Evolutionary conservation across 23 tunicate species (phyloP).

Genomic region (Oikopleura albicans): DNA sequence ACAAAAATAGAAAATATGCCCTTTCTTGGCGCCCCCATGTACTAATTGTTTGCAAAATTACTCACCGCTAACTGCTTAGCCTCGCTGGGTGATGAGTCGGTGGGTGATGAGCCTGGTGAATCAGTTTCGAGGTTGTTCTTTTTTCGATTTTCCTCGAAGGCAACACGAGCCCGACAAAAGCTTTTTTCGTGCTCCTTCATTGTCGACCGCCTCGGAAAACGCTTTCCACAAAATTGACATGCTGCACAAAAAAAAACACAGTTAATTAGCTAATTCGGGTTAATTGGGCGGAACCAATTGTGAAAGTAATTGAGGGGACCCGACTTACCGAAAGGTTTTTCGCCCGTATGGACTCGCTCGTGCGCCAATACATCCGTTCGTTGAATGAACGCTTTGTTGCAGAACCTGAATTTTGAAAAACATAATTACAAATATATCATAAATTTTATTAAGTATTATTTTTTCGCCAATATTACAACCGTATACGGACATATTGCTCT

Average conservation of each 20-base stretch:
- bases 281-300: neutral
- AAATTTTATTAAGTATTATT: no score
- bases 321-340: slow-evolving; percentile 12
- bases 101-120: neutral
- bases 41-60: no score
- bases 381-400: slow-evolving; percentile 16
- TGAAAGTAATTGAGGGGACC: no score
- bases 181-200: slow-evolving; percentile 10
- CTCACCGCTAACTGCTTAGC: no score
- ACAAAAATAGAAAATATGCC: no score
- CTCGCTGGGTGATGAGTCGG: neutral
- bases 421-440: no score
- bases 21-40: no score
- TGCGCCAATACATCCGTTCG: slow-evolving; percentile 13
- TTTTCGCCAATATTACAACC: no score
- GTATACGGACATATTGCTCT: no score
- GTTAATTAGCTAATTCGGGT: neutral
- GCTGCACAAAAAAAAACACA: neutral
- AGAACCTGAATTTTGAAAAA: neutral
- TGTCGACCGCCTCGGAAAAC: neutral
- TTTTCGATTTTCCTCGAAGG: neutral
- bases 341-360: slow-evolving; percentile 19
- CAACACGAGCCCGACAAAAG: slow-evolving; percentile 14
- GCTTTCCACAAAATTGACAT: slow-evolving; percentile 14
- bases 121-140: neutral